Conservation (phyloP, 2,888 invertebrate genomes). For the Leptinotarsa peninsularis region DNA sequence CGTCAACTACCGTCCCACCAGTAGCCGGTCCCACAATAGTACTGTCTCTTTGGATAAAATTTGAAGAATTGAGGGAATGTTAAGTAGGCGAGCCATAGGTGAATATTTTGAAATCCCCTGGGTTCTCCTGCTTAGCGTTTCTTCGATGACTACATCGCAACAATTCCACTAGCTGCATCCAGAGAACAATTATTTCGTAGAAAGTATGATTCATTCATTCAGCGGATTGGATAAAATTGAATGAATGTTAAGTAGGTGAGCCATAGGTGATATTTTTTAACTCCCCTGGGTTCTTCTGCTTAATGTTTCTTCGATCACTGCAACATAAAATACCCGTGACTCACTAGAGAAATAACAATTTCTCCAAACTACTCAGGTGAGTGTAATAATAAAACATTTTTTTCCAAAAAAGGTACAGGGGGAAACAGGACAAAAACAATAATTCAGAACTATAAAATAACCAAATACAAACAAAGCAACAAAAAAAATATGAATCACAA, state of each 20-base stretch:
- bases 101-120: conserved; percentile 7
- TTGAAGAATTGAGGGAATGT: not conserved
- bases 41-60: not conserved
- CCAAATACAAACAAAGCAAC: no score
- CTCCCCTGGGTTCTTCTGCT: conserved; percentile 55
- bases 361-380: not conserved
- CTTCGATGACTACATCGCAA: not conserved
- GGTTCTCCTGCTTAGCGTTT: not conserved
- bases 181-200: not conserved
- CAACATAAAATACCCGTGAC: not conserved
- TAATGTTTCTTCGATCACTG: conserved; percentile 43
- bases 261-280: conserved; percentile 41
- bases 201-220: no score
- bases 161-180: not conserved
- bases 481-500: no score
- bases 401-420: not conserved
- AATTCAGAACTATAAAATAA: no score
- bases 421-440: no score
- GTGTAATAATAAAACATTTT: not conserved
- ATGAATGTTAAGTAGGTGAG: conserved; percentile 43
- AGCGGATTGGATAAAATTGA: conserved; percentile 10
- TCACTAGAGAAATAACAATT: not conserved
- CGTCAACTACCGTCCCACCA: no score
- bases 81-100: conserved; percentile 9
- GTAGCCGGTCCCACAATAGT: not conserved